Evolutionary conservation across 2,113 vertebrate species (phyloP).

Genomic region (Suricata suricatta): DNA sequence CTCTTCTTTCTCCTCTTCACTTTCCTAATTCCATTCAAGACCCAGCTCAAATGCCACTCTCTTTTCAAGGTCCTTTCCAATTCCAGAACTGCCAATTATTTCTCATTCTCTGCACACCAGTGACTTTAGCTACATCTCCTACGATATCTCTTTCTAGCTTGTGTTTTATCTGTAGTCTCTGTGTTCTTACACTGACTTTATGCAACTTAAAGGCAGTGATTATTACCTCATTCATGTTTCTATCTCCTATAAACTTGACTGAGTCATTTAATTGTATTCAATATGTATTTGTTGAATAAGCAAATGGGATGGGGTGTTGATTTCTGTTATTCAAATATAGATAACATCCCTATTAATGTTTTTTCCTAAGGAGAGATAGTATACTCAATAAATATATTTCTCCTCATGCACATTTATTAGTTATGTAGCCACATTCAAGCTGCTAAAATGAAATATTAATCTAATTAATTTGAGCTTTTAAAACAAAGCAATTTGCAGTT

Average conservation of each 20-base stretch:
- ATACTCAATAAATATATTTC: slow-evolving; percentile 49
- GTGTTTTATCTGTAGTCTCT: background rate
- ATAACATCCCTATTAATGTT: background rate
- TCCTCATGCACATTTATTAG: slow-evolving; percentile 62
- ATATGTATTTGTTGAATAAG: background rate
- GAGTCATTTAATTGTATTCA: background rate
- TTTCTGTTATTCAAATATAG: slow-evolving; percentile 17
- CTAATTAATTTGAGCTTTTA: slow-evolving; percentile 74
- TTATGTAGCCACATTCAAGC: slow-evolving; percentile 62
- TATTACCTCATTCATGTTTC: background rate
- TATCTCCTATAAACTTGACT: background rate
- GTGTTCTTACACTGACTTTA: background rate
- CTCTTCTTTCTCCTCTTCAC: background rate
- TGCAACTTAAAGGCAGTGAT: background rate
- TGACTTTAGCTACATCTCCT: background rate
- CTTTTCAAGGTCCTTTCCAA: background rate
- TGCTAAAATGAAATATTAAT: slow-evolving; percentile 79
- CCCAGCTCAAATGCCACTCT: background rate
- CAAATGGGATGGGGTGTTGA: background rate
- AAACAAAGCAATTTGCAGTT: slow-evolving; percentile 76
- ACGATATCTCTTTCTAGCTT: background rate
- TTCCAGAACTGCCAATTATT: background rate
- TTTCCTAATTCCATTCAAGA: slow-evolving; percentile 19
- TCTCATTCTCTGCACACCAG: background rate
- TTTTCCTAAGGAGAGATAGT: background rate